Evolutionary conservation across 2,888 invertebrate genomes (phyloP).

Genomic region (Athrips mouffetella): DNA sequence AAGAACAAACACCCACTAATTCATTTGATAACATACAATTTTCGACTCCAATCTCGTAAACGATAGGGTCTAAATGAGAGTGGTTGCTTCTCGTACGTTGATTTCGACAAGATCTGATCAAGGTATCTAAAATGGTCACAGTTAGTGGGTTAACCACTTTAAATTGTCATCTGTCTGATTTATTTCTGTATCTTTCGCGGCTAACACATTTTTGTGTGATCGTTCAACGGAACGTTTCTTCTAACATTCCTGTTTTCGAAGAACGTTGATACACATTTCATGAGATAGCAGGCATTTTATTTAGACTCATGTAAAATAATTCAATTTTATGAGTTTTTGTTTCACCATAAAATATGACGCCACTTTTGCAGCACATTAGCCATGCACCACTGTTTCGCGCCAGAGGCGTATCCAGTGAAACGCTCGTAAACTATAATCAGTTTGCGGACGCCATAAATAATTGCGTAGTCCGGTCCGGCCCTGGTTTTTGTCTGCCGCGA

Average conservation of each 20-base stretch:
- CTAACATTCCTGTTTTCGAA: slow-evolving; percentile 20
- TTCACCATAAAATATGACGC: slow-evolving; percentile 25
- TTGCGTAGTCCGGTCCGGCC: slow-evolving; percentile 65
- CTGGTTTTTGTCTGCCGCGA: slow-evolving; percentile 68
- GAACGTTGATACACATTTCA: slow-evolving; percentile 23
- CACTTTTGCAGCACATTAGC: slow-evolving; percentile 38
- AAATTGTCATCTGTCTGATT: slow-evolving; percentile 79
- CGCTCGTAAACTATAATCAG: slow-evolving; percentile 73
- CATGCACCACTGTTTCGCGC: slow-evolving; percentile 39
- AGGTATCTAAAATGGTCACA: slow-evolving; percentile 79
- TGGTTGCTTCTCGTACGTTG: slow-evolving; percentile 41
- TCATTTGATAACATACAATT: slow-evolving; percentile 34
- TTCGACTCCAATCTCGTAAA: slow-evolving; percentile 42
- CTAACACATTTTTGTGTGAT: slow-evolving; percentile 67
- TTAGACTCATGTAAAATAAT: slow-evolving; percentile 6
- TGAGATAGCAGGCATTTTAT: slow-evolving; percentile 4
- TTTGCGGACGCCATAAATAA: slow-evolving; percentile 74
- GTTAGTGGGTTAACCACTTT: slow-evolving; percentile 80
- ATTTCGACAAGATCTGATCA: slow-evolving; percentile 76
- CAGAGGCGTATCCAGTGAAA: slow-evolving; percentile 65
- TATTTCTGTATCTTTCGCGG: slow-evolving; percentile 76
- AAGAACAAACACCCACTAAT: slow-evolving; percentile 73
- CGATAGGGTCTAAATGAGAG: slow-evolving; percentile 34
- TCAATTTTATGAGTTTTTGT: neutral
- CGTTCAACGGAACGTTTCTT: slow-evolving; percentile 42